Evolutionary conservation across 92 coral and sea anemone genomes (phyloP).

Genomic region (Micromussa lordhowensis): DNA sequence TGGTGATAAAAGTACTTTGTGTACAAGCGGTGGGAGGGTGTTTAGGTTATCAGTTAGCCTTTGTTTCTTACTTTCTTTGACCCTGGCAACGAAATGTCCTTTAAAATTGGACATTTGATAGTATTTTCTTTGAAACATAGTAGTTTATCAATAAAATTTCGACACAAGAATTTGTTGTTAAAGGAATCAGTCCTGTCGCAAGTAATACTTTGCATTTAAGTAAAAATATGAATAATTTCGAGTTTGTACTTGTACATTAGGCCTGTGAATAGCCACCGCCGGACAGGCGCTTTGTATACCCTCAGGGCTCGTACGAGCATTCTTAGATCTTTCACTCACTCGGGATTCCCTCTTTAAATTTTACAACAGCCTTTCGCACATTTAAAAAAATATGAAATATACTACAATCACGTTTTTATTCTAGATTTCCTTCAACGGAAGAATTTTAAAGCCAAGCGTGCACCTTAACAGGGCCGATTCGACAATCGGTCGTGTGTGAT

Average conservation of each 20-base stretch:
- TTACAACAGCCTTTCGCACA: conserved; percentile 14
- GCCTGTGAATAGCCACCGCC: conserved; percentile 13
- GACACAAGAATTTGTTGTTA: neutral
- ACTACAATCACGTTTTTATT: neutral
- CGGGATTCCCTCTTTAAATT: neutral
- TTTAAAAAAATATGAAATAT: neutral
- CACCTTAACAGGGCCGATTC: neutral
- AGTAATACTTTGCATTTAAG: neutral
- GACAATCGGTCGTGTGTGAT: neutral
- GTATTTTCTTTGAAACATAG: conserved; percentile 15
- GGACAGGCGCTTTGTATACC: conserved; percentile 34
- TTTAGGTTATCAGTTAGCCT: conserved; percentile 31
- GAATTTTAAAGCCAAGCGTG: neutral
- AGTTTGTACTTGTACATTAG: conserved; percentile 2
- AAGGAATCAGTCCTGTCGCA: conserved; percentile 6
- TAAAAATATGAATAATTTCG: neutral
- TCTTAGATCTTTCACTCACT: neutral
- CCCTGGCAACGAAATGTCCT: conserved; percentile 1
- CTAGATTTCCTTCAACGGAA: conserved; percentile 15
- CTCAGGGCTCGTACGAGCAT: neutral
- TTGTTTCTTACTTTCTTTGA: conserved; percentile 11
- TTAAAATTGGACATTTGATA: neutral
- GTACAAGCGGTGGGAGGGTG: conserved; percentile 37
- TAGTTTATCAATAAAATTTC: neutral
- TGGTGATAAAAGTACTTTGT: conserved; percentile 19